These are phyloP conservation scores for Naso thynnoides DNA, from an alignment of 2,797 vertebrate species.

Conservation along the genomic window DNA sequence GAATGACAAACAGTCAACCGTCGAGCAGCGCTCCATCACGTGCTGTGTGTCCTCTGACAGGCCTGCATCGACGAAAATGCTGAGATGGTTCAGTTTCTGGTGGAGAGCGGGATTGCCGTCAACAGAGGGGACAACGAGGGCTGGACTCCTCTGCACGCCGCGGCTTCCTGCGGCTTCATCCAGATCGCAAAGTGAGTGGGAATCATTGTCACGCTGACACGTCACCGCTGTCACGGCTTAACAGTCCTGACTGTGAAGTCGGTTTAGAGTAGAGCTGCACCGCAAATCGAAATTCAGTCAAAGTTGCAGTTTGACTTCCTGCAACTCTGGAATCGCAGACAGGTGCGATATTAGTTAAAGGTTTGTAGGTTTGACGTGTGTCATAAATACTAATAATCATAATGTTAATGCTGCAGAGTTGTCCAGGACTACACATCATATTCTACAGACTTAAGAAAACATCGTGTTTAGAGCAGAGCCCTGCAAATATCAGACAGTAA, in stretches of 20 bases:
- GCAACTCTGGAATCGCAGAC: too few species aligned
- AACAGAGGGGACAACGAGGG: conserved; percentile 90
- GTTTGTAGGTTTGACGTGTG: too few species aligned
- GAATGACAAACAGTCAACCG: conserved; percentile 28
- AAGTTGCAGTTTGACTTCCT: too few species aligned
- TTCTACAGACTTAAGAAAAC: too few species aligned
- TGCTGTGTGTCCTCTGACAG: conserved; percentile 70
- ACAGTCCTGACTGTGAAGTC: background rate
- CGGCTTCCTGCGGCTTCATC: conserved; percentile 87
- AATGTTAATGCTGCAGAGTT: too few species aligned
- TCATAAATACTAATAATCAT: too few species aligned
- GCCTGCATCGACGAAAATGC: conserved; percentile 90
- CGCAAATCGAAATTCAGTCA: too few species aligned
- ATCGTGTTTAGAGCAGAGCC: too few species aligned
- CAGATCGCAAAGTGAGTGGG: conserved; percentile 84
- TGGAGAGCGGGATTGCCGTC: conserved; percentile 87
- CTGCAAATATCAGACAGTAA: too few species aligned
- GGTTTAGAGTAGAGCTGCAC: too few species aligned
- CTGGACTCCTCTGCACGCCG: conserved; percentile 89
- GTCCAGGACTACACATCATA: too few species aligned
- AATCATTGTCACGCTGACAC: background rate
- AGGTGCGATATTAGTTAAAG: too few species aligned
- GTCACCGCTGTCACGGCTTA: background rate
- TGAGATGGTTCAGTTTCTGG: conserved; percentile 90
- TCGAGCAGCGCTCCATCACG: conserved; percentile 13